Evolutionary conservation across 2,888 invertebrate genomes (phyloP).

Genomic region (Lamproptera curius): DNA sequence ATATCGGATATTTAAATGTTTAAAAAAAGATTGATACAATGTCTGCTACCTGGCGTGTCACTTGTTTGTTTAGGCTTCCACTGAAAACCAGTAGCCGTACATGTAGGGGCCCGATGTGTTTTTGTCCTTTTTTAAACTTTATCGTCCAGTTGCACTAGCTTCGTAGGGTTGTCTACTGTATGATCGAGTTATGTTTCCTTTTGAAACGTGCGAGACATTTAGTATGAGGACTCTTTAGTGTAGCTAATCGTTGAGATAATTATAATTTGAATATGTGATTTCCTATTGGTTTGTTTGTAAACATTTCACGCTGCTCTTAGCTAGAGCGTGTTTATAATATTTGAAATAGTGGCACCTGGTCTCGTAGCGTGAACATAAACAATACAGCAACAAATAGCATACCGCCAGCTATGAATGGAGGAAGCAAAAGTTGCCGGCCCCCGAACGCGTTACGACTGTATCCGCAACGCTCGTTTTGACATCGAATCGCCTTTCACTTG

Average conservation of each 20-base stretch:
- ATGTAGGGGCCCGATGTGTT: constrained; percentile 50
- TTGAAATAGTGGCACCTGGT: no score
- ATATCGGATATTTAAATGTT: constrained; percentile 73
- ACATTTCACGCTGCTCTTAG: no score
- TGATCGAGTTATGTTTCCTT: no score
- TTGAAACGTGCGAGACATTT: no score
- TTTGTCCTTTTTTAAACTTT: constrained; percentile 64
- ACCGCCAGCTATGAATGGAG: constrained; percentile 14
- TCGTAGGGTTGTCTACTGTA: constrained; percentile 55
- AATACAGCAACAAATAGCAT: not conserved
- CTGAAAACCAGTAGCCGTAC: constrained; percentile 73
- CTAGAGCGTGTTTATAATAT: no score
- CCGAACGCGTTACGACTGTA: constrained; percentile 32
- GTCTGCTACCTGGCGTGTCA: constrained; percentile 66
- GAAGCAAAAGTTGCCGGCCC: constrained; percentile 14
- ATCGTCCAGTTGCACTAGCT: constrained; percentile 63
- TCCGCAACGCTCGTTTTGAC: constrained; percentile 56
- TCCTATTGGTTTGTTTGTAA: no score
- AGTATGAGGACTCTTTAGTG: no score
- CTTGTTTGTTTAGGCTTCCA: constrained; percentile 74
- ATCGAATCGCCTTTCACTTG: constrained; percentile 73
- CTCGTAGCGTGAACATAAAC: not conserved
- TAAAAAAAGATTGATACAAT: constrained; percentile 50
- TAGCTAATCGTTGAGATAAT: no score
- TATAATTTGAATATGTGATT: no score